phyloP scores from a whole-genome alignment of 2,888 invertebrate species.

The Leistus spinibarbis region DNA sequence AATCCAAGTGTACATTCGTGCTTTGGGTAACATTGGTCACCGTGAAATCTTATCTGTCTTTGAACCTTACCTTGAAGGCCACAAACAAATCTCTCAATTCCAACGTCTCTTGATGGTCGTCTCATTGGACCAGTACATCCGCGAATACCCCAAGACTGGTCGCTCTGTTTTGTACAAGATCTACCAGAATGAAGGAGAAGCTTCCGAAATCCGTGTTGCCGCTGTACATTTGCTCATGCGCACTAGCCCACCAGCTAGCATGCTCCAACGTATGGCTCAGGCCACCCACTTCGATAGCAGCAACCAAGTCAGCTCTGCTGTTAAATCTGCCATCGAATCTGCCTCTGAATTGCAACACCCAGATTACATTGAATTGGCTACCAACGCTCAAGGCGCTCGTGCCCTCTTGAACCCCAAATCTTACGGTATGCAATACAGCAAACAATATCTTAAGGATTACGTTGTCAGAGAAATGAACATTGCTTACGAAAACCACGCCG shows the following conservation, averaged over 20 bases:
- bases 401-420: constrained; percentile 52
- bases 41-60: constrained; percentile 65
- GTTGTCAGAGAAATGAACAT: constrained; percentile 56
- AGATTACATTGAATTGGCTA: constrained; percentile 56
- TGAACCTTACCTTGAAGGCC: constrained; percentile 72
- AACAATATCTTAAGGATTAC: constrained; percentile 56
- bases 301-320: constrained; percentile 68
- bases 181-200: constrained; percentile 69
- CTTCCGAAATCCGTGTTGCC: constrained; percentile 68
- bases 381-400: constrained; percentile 56
- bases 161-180: constrained; percentile 68
- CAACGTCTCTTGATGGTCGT: constrained; percentile 69
- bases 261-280: constrained; percentile 74
- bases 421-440: constrained; percentile 62
- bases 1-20: constrained; percentile 67
- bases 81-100: constrained; percentile 62
- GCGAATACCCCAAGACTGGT: constrained; percentile 60
- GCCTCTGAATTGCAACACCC: constrained; percentile 60
- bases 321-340: constrained; percentile 66
- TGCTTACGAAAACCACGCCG: constrained; percentile 55
- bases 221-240: constrained; percentile 68
- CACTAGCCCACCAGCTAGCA: constrained; percentile 64
- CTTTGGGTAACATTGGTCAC: constrained; percentile 70
- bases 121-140: constrained; percentile 62
- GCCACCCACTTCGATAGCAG: constrained; percentile 69